A percentile compares a stretch with the other conserved stretches of the same genome.
phyloP scores from a whole-genome alignment of 2,113 vertebrate genomes.

The Xiphophorus couchianus region DNA sequence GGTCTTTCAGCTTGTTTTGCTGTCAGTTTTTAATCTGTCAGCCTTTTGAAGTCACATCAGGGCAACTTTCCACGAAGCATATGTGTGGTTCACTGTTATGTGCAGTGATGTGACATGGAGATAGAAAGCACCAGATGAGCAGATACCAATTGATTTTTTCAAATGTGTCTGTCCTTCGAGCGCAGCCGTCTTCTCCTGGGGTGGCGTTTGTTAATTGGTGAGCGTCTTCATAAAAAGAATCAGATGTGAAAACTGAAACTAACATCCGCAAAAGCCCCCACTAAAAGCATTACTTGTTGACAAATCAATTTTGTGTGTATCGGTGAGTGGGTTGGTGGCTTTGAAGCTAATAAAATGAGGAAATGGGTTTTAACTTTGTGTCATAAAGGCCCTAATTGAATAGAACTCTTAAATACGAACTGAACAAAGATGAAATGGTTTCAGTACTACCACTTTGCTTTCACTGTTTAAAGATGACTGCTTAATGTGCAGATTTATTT shows the following conservation, averaged over 20 bases:
- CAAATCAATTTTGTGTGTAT: constrained; percentile 57
- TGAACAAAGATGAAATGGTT: constrained; percentile 43
- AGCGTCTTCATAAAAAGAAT: constrained; percentile 37
- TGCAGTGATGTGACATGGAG: constrained; percentile 39
- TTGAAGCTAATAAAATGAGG: constrained; percentile 60
- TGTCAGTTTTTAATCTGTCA: constrained; percentile 20
- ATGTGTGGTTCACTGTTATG: constrained; percentile 31
- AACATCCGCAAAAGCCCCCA: constrained; percentile 35
- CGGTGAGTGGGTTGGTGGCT: constrained; percentile 45
- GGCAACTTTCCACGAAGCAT: constrained; percentile 42
- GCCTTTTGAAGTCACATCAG: constrained; percentile 3
- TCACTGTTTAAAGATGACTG: constrained; percentile 22
- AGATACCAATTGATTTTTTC: constrained; percentile 44
- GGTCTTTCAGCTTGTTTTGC: background rate
- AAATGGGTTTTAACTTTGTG: constrained; percentile 48
- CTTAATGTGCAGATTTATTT: constrained; percentile 1
- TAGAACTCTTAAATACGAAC: constrained; percentile 39
- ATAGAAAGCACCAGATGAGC: constrained; percentile 48
- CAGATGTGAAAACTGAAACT: constrained; percentile 59
- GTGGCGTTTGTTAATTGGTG: constrained; percentile 49
- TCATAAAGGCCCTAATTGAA: constrained; percentile 56
- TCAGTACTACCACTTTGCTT: constrained; percentile 31
- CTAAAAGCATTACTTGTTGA: constrained; percentile 46
- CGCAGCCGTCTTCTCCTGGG: constrained; percentile 27
- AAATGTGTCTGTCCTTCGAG: constrained; percentile 26